Conservation (phyloP, 1,140 invertebrate genomes). For the Ceratosolen fusciceps region DNA sequence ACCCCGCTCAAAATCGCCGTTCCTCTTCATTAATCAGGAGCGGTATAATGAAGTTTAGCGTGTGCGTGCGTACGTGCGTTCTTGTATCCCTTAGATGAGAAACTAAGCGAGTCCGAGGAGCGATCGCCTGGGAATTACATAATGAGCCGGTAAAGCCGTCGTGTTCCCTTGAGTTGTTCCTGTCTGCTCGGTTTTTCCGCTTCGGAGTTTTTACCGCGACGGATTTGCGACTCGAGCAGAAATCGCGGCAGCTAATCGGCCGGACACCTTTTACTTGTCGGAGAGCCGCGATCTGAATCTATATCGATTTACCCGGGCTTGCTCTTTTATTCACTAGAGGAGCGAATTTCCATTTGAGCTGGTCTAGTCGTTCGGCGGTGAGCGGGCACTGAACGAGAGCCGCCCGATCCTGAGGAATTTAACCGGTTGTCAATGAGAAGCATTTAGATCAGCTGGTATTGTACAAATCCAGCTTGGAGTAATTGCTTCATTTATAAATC, state of each 20-base stretch:
- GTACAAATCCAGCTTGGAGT: neutral
- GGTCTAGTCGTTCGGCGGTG: neutral
- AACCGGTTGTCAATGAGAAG: too few species aligned
- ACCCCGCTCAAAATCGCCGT: too few species aligned
- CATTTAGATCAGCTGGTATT: too few species aligned
- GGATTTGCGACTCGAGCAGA: neutral
- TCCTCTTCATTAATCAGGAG: too few species aligned
- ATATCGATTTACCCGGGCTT: neutral
- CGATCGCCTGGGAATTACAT: constrained; percentile 13
- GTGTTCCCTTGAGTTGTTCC: neutral
- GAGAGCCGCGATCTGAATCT: neutral
- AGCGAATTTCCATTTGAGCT: too few species aligned
- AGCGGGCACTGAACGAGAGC: neutral
- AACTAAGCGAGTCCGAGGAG: neutral
- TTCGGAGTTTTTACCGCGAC: neutral
- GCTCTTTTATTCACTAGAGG: neutral
- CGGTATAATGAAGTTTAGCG: too few species aligned
- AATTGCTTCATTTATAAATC: neutral
- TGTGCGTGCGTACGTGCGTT: too few species aligned
- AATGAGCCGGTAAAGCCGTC: neutral
- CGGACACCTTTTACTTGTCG: neutral
- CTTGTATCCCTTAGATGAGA: neutral
- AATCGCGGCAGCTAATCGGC: neutral
- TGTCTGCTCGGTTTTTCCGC: neutral
- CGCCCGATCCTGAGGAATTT: neutral